phyloP scores from a whole-genome alignment of 2,113 vertebrate species.

The Oenanthe oenanthe region DNA sequence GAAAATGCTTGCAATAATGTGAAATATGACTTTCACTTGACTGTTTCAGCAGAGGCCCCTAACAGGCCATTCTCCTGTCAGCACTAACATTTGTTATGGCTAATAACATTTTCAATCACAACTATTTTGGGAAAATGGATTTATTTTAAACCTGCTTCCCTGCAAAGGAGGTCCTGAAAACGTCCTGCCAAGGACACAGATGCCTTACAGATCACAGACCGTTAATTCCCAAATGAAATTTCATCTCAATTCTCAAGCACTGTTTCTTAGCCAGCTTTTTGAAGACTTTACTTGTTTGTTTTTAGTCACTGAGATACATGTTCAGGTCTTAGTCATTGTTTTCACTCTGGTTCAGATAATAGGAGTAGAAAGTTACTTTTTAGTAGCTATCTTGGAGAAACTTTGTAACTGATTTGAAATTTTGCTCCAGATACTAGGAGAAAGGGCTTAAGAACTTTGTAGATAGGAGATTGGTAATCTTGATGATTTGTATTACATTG shows the following conservation, averaged over 20 bases:
- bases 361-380: neutral
- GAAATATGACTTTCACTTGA: constrained; percentile 83
- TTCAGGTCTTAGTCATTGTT: neutral
- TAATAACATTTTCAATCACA: constrained; percentile 85
- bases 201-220: constrained; percentile 74
- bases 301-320: neutral
- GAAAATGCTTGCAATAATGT: constrained; percentile 76
- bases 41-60: constrained; percentile 75
- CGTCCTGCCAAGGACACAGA: constrained; percentile 76
- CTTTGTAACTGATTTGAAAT: neutral
- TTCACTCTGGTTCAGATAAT: neutral
- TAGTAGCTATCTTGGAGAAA: neutral
- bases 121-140: constrained; percentile 81
- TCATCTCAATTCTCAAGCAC: constrained; percentile 41
- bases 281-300: constrained; percentile 11
- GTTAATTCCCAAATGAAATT: constrained; percentile 69
- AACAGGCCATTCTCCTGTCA: constrained; percentile 76
- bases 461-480: neutral
- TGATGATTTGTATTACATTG: neutral
- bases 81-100: constrained; percentile 83
- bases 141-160: constrained; percentile 79
- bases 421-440: neutral
- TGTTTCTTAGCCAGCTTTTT: neutral
- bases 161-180: constrained; percentile 61
- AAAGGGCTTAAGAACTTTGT: neutral